A percentile compares a stretch with the other conserved stretches of the same genome.
These are phyloP conservation scores for Lytechinus variegatus DNA, from an alignment of 35 echinoderm and acorn worm genomes.

Conservation along the genomic window DNA sequence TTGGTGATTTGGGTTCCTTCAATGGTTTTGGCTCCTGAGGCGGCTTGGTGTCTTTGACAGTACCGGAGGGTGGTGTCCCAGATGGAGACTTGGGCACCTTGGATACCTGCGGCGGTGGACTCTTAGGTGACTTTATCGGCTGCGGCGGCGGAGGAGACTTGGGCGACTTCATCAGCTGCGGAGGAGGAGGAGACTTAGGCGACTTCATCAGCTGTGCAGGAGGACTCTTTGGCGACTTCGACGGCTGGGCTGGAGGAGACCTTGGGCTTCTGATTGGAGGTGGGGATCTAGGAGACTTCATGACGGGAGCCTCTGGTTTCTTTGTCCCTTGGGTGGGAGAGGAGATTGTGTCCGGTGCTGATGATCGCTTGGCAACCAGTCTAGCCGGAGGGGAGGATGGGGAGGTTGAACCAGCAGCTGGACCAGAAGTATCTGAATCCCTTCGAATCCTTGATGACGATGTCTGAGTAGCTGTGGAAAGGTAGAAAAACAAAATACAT, in stretches of 20 bases:
- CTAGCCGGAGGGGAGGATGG: conserved; percentile 41
- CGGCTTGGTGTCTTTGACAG: conserved; percentile 22
- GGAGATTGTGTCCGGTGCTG: conserved; percentile 51
- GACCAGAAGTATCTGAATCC: background rate
- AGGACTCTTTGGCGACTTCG: background rate
- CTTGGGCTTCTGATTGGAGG: background rate
- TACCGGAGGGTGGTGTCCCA: background rate
- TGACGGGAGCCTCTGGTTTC: background rate
- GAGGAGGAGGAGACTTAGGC: background rate
- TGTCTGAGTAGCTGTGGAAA: conserved; percentile 36
- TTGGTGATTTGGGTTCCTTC: background rate
- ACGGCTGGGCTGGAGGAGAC: background rate
- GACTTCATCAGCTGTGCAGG: conserved; percentile 3
- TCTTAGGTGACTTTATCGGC: background rate
- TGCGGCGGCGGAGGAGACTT: background rate
- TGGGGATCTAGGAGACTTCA: background rate
- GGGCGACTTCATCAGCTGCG: background rate
- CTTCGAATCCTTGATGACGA: background rate
- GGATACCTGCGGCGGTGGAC: background rate
- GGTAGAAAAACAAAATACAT: background rate
- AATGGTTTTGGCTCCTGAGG: background rate
- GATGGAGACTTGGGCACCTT: background rate
- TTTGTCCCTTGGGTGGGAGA: background rate
- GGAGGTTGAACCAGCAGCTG: conserved; percentile 12
- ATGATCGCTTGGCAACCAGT: conserved; percentile 36